Evolutionary conservation across 1,140 invertebrate species (phyloP).

Genomic region (Drosophila truncata): DNA sequence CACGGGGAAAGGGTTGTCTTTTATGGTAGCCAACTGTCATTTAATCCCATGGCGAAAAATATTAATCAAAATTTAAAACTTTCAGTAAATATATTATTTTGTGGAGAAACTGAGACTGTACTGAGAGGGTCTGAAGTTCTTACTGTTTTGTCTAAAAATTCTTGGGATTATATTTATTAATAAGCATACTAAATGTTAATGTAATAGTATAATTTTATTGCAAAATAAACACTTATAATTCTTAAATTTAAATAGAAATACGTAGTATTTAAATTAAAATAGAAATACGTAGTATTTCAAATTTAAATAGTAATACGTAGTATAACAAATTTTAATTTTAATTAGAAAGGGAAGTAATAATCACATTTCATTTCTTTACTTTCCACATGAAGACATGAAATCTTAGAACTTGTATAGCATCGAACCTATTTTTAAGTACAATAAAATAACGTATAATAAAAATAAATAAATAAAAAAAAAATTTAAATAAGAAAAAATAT

Average conservation of each 20-base stretch:
- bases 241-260: no score
- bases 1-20: background rate
- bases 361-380: no score
- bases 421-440: no score
- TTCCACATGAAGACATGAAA: no score
- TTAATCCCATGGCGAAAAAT: background rate
- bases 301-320: no score
- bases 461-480: background rate
- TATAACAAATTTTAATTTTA: no score
- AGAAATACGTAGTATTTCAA: no score
- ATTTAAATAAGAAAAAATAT: background rate
- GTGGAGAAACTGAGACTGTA: background rate
- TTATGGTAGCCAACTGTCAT: conserved; percentile 3
- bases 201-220: background rate
- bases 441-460: no score
- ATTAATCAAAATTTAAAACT: conserved; percentile 1
- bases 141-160: background rate
- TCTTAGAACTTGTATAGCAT: no score
- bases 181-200: background rate
- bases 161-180: background rate
- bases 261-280: no score
- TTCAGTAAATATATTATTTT: background rate
- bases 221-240: background rate
- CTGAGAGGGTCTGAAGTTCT: background rate
- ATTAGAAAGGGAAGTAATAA: no score